phyloP scores from a whole-genome alignment of 23 tunicate species.

The Styela clava region DNA sequence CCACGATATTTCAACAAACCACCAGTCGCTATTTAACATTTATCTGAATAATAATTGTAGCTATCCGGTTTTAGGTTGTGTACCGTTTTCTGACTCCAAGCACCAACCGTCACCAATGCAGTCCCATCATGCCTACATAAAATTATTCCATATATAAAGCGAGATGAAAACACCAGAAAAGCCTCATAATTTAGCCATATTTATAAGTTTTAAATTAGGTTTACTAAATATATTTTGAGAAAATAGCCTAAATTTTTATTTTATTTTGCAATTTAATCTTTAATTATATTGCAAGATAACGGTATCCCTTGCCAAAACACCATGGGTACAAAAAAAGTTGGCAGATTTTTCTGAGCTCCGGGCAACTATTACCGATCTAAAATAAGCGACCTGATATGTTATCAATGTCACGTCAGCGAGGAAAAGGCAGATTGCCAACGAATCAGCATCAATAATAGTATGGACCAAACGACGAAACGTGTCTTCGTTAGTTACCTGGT shows the following conservation, averaged over 20 bases:
- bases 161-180: too few relatives aligned
- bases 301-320: not conserved
- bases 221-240: too few relatives aligned
- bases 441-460: slow-evolving; percentile 1
- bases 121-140: not conserved
- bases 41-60: not conserved
- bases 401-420: slow-evolving; percentile 22
- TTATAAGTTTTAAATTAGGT: too few relatives aligned
- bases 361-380: not conserved
- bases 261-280: too few relatives aligned
- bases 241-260: too few relatives aligned
- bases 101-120: not conserved
- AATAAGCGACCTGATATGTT: slow-evolving; percentile 9
- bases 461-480: slow-evolving; percentile 10
- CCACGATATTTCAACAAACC: not conserved
- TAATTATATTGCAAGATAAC: too few relatives aligned
- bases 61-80: not conserved
- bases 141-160: too few relatives aligned
- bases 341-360: not conserved
- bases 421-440: not conserved
- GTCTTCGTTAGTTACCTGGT: slow-evolving; percentile 11
- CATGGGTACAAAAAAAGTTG: not conserved
- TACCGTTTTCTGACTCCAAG: not conserved
- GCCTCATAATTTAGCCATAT: too few relatives aligned
- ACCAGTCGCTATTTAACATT: not conserved